Conservation (phyloP, 1,140 invertebrate genomes). For the Arion vulgaris region DNA sequence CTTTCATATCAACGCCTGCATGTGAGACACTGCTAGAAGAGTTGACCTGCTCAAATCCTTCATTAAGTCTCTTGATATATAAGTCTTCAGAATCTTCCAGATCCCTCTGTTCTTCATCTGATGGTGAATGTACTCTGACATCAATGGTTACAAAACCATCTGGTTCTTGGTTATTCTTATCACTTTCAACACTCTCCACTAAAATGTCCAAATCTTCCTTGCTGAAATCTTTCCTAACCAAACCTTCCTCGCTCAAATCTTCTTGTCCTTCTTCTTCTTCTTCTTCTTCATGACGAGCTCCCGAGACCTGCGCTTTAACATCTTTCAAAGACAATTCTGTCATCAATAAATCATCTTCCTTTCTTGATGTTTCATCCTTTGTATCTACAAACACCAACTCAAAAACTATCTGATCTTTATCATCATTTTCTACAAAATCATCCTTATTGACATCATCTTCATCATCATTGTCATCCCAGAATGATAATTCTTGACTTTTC, state of each 20-base stretch:
- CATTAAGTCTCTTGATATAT: too few species aligned
- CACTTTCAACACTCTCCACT: conserved; percentile 21
- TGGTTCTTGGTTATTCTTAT: neutral
- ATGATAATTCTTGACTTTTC: conserved; percentile 44
- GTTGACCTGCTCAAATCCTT: too few species aligned
- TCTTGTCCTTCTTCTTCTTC: too few species aligned
- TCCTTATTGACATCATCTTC: neutral
- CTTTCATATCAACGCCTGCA: neutral
- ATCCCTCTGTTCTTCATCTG: neutral
- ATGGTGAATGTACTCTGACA: neutral
- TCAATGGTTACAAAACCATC: neutral
- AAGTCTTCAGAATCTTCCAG: too few species aligned
- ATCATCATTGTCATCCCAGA: conserved; percentile 18
- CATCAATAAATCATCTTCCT: neutral
- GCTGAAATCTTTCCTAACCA: too few species aligned
- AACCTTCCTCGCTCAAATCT: too few species aligned
- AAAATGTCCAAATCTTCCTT: conserved; percentile 9
- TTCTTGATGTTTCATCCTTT: neutral
- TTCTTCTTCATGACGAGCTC: conserved; percentile 35
- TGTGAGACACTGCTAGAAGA: neutral
- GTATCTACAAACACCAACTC: neutral
- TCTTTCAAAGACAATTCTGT: conserved; percentile 15
- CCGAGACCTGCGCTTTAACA: neutral
- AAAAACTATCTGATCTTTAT: neutral
- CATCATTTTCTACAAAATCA: neutral